Evolutionary conservation across 92 coral and sea anemone genomes (phyloP).

Genomic region (Desmophyllum pertusum): DNA sequence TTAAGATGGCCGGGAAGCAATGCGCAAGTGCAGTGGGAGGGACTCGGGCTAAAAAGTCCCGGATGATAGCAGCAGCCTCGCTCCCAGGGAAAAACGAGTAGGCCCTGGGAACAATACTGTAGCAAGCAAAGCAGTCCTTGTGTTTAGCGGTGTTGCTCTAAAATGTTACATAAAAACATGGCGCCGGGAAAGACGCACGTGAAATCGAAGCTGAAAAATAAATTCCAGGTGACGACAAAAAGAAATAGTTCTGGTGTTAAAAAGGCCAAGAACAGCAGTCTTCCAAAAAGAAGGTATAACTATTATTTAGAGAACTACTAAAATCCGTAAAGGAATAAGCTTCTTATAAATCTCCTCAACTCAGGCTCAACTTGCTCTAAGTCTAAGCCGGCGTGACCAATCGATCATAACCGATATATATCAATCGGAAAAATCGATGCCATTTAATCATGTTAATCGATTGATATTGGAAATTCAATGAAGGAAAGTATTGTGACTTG

Average conservation of each 20-base stretch:
- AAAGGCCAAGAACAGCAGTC: slow-evolving; percentile 52
- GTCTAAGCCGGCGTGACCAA: too few relatives aligned
- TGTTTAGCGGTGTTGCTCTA: not conserved
- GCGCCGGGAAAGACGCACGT: slow-evolving; percentile 30
- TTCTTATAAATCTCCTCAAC: not conserved
- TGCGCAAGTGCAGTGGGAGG: slow-evolving; percentile 70
- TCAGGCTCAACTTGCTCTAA: too few relatives aligned
- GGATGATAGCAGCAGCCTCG: slow-evolving; percentile 52
- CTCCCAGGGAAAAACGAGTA: too few relatives aligned
- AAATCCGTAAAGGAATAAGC: not conserved
- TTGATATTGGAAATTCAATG: too few relatives aligned
- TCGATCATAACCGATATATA: too few relatives aligned
- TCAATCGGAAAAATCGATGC: too few relatives aligned
- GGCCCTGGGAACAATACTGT: too few relatives aligned
- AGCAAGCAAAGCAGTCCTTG: not conserved
- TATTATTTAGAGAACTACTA: not conserved
- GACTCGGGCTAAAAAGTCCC: slow-evolving; percentile 43
- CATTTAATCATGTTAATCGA: too few relatives aligned
- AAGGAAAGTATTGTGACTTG: too few relatives aligned
- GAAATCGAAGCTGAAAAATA: slow-evolving; percentile 18
- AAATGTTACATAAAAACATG: slow-evolving; percentile 23
- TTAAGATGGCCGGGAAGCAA: slow-evolving; percentile 61
- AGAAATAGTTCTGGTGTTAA: slow-evolving; percentile 33
- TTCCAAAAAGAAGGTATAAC: slow-evolving; percentile 62
- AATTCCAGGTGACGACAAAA: slow-evolving; percentile 21